A percentile compares a stretch with the other conserved stretches of the same genome.
Conservation (phyloP, 2,113 vertebrate species). For the Clupea harengus region DNA sequence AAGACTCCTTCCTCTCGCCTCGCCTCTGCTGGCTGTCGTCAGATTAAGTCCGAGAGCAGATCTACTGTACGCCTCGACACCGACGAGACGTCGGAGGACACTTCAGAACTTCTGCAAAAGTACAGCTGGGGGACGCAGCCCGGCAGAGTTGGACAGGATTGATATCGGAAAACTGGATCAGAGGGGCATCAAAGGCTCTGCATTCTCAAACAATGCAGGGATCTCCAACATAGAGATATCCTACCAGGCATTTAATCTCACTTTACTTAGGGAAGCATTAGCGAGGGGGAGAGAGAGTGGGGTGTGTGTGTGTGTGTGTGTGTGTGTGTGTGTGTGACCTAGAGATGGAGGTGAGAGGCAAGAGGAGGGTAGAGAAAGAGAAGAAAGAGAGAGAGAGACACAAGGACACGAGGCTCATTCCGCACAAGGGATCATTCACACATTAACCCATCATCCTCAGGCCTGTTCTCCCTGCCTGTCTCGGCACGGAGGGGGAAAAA, state of each 20-base stretch:
- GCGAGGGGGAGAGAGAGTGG: not conserved
- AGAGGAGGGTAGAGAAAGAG: not conserved
- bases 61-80: not conserved
- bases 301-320: too few species aligned
- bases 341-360: not conserved
- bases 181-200: not conserved
- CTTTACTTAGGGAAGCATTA: not conserved
- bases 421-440: not conserved
- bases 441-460: too few species aligned
- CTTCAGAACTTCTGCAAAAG: not conserved
- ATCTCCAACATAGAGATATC: not conserved
- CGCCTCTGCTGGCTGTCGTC: not conserved
- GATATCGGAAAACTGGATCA: not conserved
- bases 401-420: too few species aligned
- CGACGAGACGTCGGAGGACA: not conserved
- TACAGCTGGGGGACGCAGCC: not conserved
- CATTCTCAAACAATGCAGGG: not conserved
- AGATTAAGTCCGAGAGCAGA: not conserved
- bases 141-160: too few species aligned
- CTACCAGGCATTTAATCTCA: not conserved
- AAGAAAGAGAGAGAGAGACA: not conserved
- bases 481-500: too few species aligned
- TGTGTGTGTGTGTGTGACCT: too few species aligned
- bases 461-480: too few species aligned
- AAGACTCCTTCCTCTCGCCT: not conserved